Conservation (phyloP, 2,888 invertebrate species). For the Antitype chi region DNA sequence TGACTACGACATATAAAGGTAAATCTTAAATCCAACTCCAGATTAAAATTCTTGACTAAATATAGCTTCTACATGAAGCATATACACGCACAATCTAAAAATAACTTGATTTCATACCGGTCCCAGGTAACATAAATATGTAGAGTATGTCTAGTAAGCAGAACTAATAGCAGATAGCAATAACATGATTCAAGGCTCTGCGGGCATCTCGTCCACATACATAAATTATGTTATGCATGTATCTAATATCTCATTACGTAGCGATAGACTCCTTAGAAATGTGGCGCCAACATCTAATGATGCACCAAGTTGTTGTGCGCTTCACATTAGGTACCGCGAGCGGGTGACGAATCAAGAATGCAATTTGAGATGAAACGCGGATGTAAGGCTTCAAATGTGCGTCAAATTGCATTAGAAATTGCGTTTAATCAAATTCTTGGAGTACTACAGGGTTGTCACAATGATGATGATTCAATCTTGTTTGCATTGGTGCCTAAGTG, state of each 20-base stretch:
- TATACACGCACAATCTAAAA: constrained; percentile 43
- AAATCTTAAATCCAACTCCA: not conserved
- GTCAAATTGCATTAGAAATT: constrained; percentile 59
- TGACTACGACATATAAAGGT: not conserved
- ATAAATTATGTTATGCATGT: constrained; percentile 65
- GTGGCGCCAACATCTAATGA: constrained; percentile 71
- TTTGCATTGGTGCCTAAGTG: constrained; percentile 20
- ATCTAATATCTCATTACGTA: constrained; percentile 82
- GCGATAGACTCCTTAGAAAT: constrained; percentile 69
- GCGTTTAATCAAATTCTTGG: constrained; percentile 40
- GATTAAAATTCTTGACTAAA: constrained; percentile 28
- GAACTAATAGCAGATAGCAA: constrained; percentile 76
- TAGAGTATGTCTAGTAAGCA: constrained; percentile 70
- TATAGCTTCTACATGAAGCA: constrained; percentile 27
- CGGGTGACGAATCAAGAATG: constrained; percentile 69
- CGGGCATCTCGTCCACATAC: constrained; percentile 77
- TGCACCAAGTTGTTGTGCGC: constrained; percentile 57
- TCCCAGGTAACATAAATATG: constrained; percentile 55
- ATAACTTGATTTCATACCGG: constrained; percentile 58
- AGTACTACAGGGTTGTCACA: not conserved
- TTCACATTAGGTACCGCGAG: constrained; percentile 57
- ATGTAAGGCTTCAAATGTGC: constrained; percentile 50
- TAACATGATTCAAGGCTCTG: constrained; percentile 80
- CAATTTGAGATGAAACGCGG: constrained; percentile 59
- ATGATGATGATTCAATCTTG: constrained; percentile 34